Conservation (phyloP, 2,888 invertebrate species). For the Schizaphis graminum region DNA sequence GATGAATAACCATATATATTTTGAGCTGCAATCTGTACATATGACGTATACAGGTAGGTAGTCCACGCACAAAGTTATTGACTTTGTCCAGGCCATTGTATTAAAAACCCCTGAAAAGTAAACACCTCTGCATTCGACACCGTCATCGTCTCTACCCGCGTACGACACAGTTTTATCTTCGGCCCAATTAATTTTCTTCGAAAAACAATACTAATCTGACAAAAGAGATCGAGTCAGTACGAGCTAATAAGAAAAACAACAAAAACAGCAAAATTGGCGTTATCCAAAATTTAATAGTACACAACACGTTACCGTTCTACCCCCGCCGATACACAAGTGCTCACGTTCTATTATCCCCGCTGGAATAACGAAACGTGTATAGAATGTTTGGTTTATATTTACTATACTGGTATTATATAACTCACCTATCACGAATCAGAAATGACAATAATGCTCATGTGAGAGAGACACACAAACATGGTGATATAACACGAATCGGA, state of each 20-base stretch:
- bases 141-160: background rate
- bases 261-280: background rate
- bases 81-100: background rate
- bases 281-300: background rate
- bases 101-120: background rate
- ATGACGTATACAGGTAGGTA: background rate
- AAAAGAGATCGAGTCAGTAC: background rate
- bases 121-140: background rate
- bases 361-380: background rate
- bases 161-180: background rate
- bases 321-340: background rate
- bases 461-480: background rate
- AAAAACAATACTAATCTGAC: background rate
- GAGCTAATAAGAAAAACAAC: background rate
- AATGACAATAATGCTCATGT: background rate
- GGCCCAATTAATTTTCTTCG: background rate
- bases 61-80: background rate
- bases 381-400: background rate
- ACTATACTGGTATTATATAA: too few relatives aligned
- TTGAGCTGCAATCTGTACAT: background rate
- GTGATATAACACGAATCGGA: background rate
- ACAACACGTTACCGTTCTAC: background rate
- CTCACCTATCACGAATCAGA: background rate
- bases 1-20: background rate
- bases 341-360: background rate